Percentiles rank a stretch among this genome's conserved stretches.
Conservation (phyloP, 2,113 vertebrate genomes). For the Malurus melanocephalus region DNA sequence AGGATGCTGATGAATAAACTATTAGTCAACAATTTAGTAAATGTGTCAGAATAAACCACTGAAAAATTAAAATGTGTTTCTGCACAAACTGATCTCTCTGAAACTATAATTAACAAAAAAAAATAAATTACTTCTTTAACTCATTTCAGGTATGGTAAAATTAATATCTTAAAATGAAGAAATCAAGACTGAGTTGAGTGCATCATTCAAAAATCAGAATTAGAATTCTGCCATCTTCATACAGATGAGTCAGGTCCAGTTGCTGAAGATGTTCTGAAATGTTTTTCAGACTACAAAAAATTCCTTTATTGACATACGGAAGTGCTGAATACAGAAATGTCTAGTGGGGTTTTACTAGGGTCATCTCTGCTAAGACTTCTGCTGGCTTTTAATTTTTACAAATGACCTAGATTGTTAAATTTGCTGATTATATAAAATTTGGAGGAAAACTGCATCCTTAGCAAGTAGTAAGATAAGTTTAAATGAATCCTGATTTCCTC, state of each 20-base stretch:
- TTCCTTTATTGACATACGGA: background rate
- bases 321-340: background rate
- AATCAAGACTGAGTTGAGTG: background rate
- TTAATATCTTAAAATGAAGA: background rate
- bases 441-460: conserved; percentile 1
- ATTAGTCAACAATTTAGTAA: background rate
- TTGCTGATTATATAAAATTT: conserved; percentile 28
- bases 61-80: background rate
- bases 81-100: background rate
- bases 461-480: conserved; percentile 29
- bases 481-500: conserved; percentile 49
- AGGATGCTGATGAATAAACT: background rate
- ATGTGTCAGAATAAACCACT: background rate
- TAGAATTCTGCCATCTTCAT: background rate
- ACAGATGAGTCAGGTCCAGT: background rate
- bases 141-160: background rate
- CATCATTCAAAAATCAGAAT: background rate
- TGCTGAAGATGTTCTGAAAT: background rate
- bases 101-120: background rate
- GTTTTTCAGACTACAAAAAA: background rate
- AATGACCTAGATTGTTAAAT: conserved; percentile 12
- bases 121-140: background rate
- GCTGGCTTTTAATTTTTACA: conserved; percentile 35
- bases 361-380: conserved; percentile 21
- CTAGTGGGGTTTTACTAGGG: background rate